Percentiles rank a stretch among this genome's conserved stretches.
Conservation (phyloP, 2,888 invertebrate species). For the Pristionchus entomophagus region DNA sequence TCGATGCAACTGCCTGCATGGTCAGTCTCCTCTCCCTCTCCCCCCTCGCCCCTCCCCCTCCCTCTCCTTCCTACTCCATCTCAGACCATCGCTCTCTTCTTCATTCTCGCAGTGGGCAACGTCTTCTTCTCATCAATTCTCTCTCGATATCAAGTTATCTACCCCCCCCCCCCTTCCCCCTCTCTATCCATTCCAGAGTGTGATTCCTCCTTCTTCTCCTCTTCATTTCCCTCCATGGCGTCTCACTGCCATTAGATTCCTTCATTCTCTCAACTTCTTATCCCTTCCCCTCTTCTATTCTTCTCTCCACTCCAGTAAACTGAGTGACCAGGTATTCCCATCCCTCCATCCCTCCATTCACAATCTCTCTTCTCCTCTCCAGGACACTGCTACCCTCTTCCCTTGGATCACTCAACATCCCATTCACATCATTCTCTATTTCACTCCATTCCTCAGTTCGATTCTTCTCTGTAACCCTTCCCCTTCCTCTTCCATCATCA, state of each 20-base stretch:
- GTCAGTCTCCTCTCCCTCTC: not conserved
- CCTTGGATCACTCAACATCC: not conserved
- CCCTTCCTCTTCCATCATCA: not conserved
- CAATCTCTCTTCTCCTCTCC: not conserved
- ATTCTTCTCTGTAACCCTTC: not conserved
- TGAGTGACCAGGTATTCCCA: not conserved
- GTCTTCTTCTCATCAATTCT: conserved; percentile 12
- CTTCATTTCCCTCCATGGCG: not conserved
- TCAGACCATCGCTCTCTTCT: conserved; percentile 4
- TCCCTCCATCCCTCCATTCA: not conserved
- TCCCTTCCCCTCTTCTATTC: not conserved
- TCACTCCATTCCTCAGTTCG: not conserved
- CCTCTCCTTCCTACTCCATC: not conserved
- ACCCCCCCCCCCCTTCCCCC: not conserved
- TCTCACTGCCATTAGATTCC: not conserved
- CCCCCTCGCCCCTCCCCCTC: too few species aligned
- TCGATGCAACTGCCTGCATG: conserved; percentile 20
- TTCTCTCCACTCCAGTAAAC: not conserved
- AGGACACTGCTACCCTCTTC: not conserved
- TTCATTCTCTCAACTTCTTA: conserved; percentile 2
- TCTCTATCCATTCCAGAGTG: not conserved
- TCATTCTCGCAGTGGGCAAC: not conserved
- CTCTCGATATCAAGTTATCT: not conserved
- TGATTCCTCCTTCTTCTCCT: not conserved
- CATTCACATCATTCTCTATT: conserved; percentile 13